Evolutionary conservation across 2,797 vertebrate genomes (phyloP).

Genomic region (Chelon auratus): DNA sequence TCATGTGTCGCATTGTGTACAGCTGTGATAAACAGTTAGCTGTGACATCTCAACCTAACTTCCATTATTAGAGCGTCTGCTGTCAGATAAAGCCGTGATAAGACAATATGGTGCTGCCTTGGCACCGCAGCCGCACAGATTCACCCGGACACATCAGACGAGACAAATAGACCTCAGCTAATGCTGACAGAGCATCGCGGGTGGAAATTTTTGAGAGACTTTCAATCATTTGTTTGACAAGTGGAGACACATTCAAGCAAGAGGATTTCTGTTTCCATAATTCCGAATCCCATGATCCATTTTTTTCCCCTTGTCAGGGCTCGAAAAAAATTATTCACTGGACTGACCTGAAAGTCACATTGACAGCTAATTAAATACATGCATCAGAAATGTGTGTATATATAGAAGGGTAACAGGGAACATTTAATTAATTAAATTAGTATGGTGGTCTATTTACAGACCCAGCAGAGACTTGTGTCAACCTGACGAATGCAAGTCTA

Average conservation of each 20-base stretch:
- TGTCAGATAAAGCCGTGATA: slow-evolving; percentile 72
- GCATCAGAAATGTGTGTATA: slow-evolving; percentile 37
- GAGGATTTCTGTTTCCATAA: slow-evolving; percentile 76
- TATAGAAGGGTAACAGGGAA: neutral
- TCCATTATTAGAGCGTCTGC: slow-evolving; percentile 65
- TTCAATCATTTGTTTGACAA: slow-evolving; percentile 77
- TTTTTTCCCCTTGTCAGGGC: slow-evolving; percentile 61
- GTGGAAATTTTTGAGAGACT: slow-evolving; percentile 72
- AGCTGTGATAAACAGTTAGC: slow-evolving; percentile 58
- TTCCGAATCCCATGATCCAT: slow-evolving; percentile 72
- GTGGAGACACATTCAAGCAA: slow-evolving; percentile 70
- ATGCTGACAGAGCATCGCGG: slow-evolving; percentile 73
- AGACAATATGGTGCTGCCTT: slow-evolving; percentile 67
- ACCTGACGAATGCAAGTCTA: too few relatives aligned
- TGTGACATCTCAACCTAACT: slow-evolving; percentile 67
- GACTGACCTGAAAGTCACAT: slow-evolving; percentile 56
- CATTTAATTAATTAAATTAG: too few relatives aligned
- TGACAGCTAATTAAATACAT: slow-evolving; percentile 51
- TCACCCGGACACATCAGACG: slow-evolving; percentile 76
- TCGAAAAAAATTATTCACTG: slow-evolving; percentile 55
- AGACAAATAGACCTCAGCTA: slow-evolving; percentile 80
- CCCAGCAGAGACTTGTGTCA: too few relatives aligned
- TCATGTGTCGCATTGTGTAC: slow-evolving; percentile 29
- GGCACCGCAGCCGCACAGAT: slow-evolving; percentile 59
- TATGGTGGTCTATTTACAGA: neutral